Conservation (phyloP, 2,113 vertebrate species). For the Gnathonemus echidnorhynchus region DNA sequence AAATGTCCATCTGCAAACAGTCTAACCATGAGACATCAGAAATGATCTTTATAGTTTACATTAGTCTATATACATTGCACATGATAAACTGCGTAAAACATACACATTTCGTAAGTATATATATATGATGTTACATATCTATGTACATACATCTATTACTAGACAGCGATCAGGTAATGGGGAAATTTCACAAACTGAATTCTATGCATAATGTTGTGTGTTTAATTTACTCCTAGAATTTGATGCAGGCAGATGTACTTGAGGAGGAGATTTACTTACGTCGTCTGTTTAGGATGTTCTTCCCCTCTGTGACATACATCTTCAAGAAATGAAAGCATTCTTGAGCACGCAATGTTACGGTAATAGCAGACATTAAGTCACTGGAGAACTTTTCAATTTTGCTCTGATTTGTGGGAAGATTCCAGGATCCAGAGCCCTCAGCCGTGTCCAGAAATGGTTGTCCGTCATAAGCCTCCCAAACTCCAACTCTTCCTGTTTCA, state of each 20-base stretch:
- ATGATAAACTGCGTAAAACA: no score
- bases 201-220: not conserved
- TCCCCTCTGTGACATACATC: slow-evolving; percentile 1
- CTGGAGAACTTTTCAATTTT: not conserved
- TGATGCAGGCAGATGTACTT: not conserved
- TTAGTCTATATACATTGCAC: no score
- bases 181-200: no score
- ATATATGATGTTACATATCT: no score
- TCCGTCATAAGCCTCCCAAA: slow-evolving; percentile 1
- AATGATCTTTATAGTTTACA: no score
- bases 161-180: no score
- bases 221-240: not conserved
- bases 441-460: not conserved
- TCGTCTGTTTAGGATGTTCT: slow-evolving; percentile 3
- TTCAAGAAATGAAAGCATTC: not conserved
- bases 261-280: no score
- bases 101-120: no score
- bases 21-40: no score
- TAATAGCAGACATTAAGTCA: not conserved
- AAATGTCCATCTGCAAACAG: no score
- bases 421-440: not conserved
- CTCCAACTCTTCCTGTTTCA: not conserved
- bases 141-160: no score
- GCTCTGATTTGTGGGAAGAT: not conserved
- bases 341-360: not conserved